A percentile compares a stretch with the other conserved stretches of the same genome.
phyloP scores from a whole-genome alignment of 2,888 invertebrate genomes.

The Plagiodera versicolora region DNA sequence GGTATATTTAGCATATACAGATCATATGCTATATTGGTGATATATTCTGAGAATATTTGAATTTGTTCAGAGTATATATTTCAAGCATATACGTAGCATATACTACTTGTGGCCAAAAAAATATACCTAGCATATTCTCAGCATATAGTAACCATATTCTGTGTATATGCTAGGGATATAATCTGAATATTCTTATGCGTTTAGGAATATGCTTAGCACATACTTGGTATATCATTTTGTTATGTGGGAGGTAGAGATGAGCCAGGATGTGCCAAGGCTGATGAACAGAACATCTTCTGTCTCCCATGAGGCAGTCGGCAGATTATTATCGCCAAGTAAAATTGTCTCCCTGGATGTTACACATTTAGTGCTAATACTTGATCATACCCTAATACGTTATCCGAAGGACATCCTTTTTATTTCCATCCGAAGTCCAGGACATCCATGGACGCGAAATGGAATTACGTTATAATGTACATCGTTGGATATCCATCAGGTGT shows the following conservation, averaged over 20 bases:
- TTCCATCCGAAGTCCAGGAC: neutral
- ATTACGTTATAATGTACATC: neutral
- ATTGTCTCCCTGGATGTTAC: too few relatives aligned
- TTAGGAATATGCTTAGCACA: too few relatives aligned
- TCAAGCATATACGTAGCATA: conserved; percentile 6
- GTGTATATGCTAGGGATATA: conserved; percentile 13
- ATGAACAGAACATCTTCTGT: too few relatives aligned
- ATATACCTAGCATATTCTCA: conserved; percentile 10
- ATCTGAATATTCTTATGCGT: conserved; percentile 11
- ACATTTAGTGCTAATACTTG: too few relatives aligned
- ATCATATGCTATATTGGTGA: too few relatives aligned
- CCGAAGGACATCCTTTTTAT: neutral
- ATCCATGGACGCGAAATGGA: neutral
- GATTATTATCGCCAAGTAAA: too few relatives aligned
- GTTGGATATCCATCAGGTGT: neutral
- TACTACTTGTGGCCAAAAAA: conserved; percentile 11
- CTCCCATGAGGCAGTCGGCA: too few relatives aligned
- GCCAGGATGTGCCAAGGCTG: too few relatives aligned
- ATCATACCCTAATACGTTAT: neutral
- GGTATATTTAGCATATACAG: too few relatives aligned
- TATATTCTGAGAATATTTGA: too few relatives aligned
- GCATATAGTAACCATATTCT: conserved; percentile 10
- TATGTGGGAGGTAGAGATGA: too few relatives aligned
- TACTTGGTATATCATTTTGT: conserved; percentile 14
- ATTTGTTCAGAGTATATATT: too few relatives aligned